Conservation (phyloP, 2,888 invertebrate species). For the Sesamia inferens region DNA sequence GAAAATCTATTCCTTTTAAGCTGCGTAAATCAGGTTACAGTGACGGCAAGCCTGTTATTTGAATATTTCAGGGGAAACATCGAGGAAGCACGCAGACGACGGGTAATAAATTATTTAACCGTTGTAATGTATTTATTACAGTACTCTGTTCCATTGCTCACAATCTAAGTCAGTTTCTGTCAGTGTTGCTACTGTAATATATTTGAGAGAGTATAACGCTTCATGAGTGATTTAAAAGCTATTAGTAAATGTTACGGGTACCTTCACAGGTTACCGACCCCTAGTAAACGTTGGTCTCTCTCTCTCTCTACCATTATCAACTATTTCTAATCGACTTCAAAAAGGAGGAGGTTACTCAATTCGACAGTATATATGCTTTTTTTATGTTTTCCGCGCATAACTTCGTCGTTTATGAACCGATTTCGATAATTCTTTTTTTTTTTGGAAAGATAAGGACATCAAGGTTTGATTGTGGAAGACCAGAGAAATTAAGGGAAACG, state of each 20-base stretch:
- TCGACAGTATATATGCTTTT: too few species aligned
- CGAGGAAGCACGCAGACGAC: slow-evolving; percentile 12
- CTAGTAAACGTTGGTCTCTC: background rate
- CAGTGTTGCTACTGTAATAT: background rate
- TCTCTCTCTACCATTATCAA: background rate
- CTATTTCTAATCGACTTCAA: too few species aligned
- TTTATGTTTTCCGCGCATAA: too few species aligned
- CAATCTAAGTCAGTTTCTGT: background rate
- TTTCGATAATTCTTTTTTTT: too few species aligned
- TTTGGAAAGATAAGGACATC: too few species aligned
- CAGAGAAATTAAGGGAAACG: too few species aligned
- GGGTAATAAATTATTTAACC: slow-evolving; percentile 31
- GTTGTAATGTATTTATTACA: slow-evolving; percentile 23
- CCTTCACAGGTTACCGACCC: background rate
- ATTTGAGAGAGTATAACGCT: background rate
- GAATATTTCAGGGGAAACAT: slow-evolving; percentile 47
- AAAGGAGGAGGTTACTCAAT: too few species aligned
- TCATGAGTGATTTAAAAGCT: background rate
- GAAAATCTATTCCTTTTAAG: slow-evolving; percentile 14
- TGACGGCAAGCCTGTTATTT: slow-evolving; percentile 21
- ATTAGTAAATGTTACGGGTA: background rate
- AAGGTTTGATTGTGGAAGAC: too few species aligned
- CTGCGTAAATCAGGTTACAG: slow-evolving; percentile 21
- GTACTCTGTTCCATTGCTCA: background rate
- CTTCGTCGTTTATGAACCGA: too few species aligned